These are phyloP conservation scores for Rotaria socialis DNA, from an alignment of 2,888 invertebrate genomes.

Conservation along the genomic window DNA sequence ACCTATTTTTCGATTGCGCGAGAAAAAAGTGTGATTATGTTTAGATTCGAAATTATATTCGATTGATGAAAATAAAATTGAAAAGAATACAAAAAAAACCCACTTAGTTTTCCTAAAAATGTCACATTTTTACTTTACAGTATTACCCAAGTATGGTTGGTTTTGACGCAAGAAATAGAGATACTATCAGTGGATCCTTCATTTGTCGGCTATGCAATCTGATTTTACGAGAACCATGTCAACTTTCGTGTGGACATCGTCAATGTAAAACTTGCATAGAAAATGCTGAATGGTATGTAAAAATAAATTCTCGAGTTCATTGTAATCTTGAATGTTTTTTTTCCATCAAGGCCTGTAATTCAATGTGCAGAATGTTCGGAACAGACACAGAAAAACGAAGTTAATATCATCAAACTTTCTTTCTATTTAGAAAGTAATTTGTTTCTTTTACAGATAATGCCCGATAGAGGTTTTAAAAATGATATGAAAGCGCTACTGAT, in stretches of 20 bases:
- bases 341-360: neutral
- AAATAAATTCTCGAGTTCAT: neutral
- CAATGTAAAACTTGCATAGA: neutral
- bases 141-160: neutral
- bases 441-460: neutral
- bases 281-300: neutral
- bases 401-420: too few species aligned
- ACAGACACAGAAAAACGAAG: too few species aligned
- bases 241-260: neutral
- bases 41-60: too few species aligned
- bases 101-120: too few species aligned
- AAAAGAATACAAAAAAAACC: too few species aligned
- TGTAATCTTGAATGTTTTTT: neutral
- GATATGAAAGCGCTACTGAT: neutral
- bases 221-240: neutral
- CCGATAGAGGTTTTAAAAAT: neutral
- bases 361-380: too few species aligned
- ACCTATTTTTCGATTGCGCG: too few species aligned
- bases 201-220: neutral
- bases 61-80: too few species aligned
- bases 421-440: neutral
- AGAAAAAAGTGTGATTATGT: too few species aligned
- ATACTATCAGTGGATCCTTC: neutral
- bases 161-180: neutral
- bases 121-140: too few species aligned